A percentile compares a stretch with the other conserved stretches of the same genome.
Evolutionary conservation across 2,797 vertebrate species (phyloP).

Genomic region (Psittacula derbiana): DNA sequence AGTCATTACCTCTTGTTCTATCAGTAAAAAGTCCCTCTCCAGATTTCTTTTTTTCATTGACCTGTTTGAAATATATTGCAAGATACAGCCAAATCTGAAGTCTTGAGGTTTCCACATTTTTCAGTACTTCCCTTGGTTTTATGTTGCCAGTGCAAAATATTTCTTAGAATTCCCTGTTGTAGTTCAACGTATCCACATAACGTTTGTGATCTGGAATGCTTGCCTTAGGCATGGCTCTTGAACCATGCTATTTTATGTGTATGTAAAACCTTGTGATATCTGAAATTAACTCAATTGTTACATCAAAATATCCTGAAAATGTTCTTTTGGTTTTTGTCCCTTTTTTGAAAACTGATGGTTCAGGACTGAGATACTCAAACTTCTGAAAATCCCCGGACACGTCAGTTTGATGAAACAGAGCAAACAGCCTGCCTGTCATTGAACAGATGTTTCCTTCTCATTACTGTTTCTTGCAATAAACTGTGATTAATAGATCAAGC

Average conservation of each 20-base stretch:
- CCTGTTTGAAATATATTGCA: background rate
- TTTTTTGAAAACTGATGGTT: background rate
- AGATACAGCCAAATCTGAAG: background rate
- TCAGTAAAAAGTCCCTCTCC: background rate
- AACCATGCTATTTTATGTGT: background rate
- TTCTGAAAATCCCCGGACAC: background rate
- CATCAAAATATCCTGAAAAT: background rate
- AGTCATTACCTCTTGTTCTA: background rate
- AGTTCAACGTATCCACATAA: background rate
- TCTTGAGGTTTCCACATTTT: background rate
- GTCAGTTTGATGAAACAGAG: background rate
- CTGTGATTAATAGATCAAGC: background rate
- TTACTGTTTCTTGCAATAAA: background rate
- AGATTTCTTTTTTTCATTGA: background rate
- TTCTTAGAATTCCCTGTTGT: background rate
- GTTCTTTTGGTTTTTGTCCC: background rate
- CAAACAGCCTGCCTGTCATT: background rate
- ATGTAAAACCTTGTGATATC: background rate
- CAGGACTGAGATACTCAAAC: background rate
- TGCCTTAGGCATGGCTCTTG: background rate
- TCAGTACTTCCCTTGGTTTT: background rate
- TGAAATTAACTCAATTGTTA: background rate
- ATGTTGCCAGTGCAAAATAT: background rate
- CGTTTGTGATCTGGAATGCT: background rate
- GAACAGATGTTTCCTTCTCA: background rate